Evolutionary conservation across 2,113 vertebrate species (phyloP), one percentile per base, ranked within the genome.

Genomic region (Dicerorhinus sumatrensis): DNA sequence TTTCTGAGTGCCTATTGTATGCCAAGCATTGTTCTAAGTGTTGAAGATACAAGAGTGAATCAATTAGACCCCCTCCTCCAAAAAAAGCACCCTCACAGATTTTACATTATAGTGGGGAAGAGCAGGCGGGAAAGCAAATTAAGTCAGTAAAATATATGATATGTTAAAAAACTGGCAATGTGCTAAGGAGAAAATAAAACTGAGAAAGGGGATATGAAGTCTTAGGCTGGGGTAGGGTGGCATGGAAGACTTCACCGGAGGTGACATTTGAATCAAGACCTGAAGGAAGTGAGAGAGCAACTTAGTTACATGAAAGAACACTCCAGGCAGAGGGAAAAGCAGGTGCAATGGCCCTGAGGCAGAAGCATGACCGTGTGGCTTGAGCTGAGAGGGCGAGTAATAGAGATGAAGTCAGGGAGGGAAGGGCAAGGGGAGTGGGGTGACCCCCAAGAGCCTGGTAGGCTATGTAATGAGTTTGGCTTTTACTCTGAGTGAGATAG

Each of bases 101-200:
- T 94, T 82, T 77, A 62, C 63, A 86, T 58, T 82, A 51, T 21
- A 92, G 75, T 36, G 0, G 65, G 25, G 29, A 39, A 69, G 31
- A 84, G 31, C 33, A 88, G 48, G 72, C 51, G 94, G 91, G 69
- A 88, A 92, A 91, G 76, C 81, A 92, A 94, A 84, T 90, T 84
- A 91, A 76, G 16, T 89, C 46, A 51, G 75, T 87, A 80, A 91
- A 73, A 91, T 60, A 90, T 17, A 51, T 29, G 60, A 42, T 14
- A 63, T 39, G 23, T 56, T 97, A 36, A 75, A 81, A 82, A 94
- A 46, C 79, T 88, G 72, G 89, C 85, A 85, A 69, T 13, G n/a
- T 75, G 79, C 46, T 6, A 69, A 54, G 51, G 79, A 90, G 69
- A 97, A 93, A 96, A 92, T 60, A 23, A 65, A 96, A 62, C 67